Evolutionary conservation across 92 coral and sea anemone genomes (phyloP).

Genomic region (Phenganax stokvisi): DNA sequence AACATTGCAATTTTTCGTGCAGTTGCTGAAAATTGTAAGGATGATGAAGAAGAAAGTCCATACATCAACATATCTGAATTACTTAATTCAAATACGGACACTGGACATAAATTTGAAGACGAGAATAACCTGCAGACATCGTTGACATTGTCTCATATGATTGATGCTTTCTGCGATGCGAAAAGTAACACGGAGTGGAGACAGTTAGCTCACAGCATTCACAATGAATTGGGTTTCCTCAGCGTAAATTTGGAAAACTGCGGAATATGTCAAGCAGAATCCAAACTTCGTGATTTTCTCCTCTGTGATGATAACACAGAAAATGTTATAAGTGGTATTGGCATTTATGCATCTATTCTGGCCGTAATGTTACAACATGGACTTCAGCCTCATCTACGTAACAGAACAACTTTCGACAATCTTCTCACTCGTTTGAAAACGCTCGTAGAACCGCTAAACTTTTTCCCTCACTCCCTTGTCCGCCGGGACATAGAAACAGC

Average conservation of each 20-base stretch:
- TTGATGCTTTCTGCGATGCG: background rate
- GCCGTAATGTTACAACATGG: conserved; percentile 18
- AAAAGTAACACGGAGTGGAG: background rate
- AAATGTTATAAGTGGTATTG: background rate
- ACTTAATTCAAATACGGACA: no score
- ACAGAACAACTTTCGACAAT: background rate
- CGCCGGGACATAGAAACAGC: conserved; percentile 32
- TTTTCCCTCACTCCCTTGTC: background rate
- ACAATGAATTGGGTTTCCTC: background rate
- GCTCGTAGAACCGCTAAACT: conserved; percentile 13
- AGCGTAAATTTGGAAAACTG: background rate
- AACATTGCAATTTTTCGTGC: no score
- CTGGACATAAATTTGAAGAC: no score
- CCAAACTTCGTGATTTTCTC: conserved; percentile 10
- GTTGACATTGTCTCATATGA: background rate
- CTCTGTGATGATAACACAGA: background rate
- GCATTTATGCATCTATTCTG: conserved; percentile 13
- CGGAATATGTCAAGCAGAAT: conserved; percentile 18
- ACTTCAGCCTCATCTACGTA: background rate
- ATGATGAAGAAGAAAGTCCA: no score
- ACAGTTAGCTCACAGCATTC: background rate
- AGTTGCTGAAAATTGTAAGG: no score
- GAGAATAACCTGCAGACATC: no score
- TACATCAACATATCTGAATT: no score
- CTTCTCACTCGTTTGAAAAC: background rate